Evolutionary conservation across 2,797 vertebrate genomes (phyloP), one percentile per base, ranked within the genome.

Genomic region (Falco columbarius): DNA sequence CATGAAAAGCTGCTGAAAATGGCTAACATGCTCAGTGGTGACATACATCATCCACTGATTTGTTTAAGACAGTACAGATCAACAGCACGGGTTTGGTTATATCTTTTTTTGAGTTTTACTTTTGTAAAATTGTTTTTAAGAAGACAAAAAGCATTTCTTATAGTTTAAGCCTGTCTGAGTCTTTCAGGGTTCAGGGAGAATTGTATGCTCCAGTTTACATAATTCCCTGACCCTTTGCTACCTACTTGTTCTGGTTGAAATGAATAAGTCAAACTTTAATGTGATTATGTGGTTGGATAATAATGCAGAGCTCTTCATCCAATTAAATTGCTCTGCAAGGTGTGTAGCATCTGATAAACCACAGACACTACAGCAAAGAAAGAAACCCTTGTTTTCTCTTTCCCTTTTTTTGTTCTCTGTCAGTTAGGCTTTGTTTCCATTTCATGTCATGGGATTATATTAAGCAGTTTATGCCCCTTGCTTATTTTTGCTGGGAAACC

Each of bases 231-330:
- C 66, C 76, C 44, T 90, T 82, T 89, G 68, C 56, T 92, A 86
- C 75, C 47, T 94, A 38, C 85, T 92, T 88, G 66, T 83, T 96
- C 63, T 91, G 73, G 58, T 54, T 95, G 79, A 95, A 89, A n/a
- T 65, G 65, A 95, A 2, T 88, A 93, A 97, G 90, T 95, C 91
- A 96, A 94, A 87, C 75, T 95, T 70, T 86, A 97, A 95, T 92
- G 70, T 93, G 95, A 95, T 96, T 97, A 91, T 96, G 81, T 82
- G 73, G 93, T 67, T 6, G 6, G 91, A 95, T 95, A 96, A 96
- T 86, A 95, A 95, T 49, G 93, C 42, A 95, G 91, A 95, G 51
- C 66, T 81, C 63, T 95, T 96, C 84, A 96, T 91, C 81, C 96
- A 94, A 71, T 94, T 96, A 95, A 91, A 96, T 80, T 89, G 73